Evolutionary conservation across 2,888 invertebrate species (phyloP).

Genomic region (Tipula confusa): DNA sequence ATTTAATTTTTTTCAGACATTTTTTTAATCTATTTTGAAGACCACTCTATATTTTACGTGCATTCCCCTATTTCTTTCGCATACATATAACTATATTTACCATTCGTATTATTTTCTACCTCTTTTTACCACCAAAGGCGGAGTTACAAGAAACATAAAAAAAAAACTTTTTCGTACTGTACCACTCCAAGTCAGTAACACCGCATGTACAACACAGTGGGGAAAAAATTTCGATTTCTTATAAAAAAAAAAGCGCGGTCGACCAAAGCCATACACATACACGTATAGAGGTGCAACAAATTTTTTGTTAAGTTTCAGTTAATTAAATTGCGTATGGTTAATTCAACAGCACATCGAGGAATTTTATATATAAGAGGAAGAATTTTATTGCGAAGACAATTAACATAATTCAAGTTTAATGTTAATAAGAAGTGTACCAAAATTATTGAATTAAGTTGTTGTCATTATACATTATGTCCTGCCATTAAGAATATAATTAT

Average conservation of each 20-base stretch:
- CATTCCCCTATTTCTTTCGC: neutral
- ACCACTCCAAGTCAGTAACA: neutral
- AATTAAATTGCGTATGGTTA: no score
- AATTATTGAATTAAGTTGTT: neutral
- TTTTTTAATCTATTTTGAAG: no score
- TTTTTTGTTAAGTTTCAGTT: neutral
- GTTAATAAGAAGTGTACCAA: neutral
- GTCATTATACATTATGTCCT: neutral
- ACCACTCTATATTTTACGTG: no score
- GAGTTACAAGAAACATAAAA: neutral
- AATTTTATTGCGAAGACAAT: neutral
- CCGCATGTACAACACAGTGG: neutral
- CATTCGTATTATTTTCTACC: neutral
- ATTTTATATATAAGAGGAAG: neutral
- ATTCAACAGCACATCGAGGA: neutral
- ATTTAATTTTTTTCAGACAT: no score
- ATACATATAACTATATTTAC: neutral
- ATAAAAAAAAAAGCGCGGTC: neutral
- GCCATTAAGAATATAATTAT: neutral
- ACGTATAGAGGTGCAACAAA: neutral
- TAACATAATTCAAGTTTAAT: neutral
- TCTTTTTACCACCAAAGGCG: neutral
- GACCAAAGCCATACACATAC: neutral
- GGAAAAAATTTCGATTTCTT: neutral
- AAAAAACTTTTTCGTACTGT: neutral